phyloP scores from a whole-genome alignment of 2,888 invertebrate species.

The Melanotus villosus region DNA sequence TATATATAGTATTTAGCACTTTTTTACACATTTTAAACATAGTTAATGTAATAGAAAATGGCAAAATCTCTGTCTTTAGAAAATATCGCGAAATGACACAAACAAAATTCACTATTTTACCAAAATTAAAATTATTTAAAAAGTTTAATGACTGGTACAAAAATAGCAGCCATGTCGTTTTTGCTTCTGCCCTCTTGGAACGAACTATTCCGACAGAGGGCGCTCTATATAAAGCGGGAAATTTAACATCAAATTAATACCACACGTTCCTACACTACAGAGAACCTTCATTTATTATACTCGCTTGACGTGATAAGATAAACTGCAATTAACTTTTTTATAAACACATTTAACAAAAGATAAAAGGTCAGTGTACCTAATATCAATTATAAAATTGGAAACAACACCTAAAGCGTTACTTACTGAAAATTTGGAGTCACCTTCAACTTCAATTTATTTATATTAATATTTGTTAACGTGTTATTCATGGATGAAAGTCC shows the following conservation, averaged over 20 bases:
- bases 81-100: slow-evolving; percentile 45
- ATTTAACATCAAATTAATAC: slow-evolving; percentile 17
- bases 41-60: slow-evolving; percentile 15
- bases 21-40: slow-evolving; percentile 37
- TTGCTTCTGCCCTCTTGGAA: slow-evolving; percentile 39
- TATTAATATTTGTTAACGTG: too few relatives aligned
- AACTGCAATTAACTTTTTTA: slow-evolving; percentile 2
- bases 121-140: slow-evolving; percentile 50
- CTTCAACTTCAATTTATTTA: too few relatives aligned
- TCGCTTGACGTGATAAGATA: slow-evolving; percentile 19
- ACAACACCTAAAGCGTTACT: neutral
- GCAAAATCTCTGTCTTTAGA: slow-evolving; percentile 4
- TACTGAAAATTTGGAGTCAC: neutral
- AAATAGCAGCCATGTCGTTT: slow-evolving; percentile 58
- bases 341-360: neutral
- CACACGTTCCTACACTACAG: too few relatives aligned
- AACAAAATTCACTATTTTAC: slow-evolving; percentile 44
- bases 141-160: slow-evolving; percentile 56
- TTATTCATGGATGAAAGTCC: too few relatives aligned
- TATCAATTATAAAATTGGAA: neutral
- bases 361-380: neutral
- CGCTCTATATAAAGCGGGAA: slow-evolving; percentile 40
- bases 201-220: slow-evolving; percentile 42
- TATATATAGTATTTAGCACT: slow-evolving; percentile 43
- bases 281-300: too few relatives aligned